A percentile compares a stretch with the other conserved stretches of the same genome.
These are phyloP conservation scores for Graphium colonna DNA, from an alignment of 2,888 invertebrate genomes.

Conservation along the genomic window DNA sequence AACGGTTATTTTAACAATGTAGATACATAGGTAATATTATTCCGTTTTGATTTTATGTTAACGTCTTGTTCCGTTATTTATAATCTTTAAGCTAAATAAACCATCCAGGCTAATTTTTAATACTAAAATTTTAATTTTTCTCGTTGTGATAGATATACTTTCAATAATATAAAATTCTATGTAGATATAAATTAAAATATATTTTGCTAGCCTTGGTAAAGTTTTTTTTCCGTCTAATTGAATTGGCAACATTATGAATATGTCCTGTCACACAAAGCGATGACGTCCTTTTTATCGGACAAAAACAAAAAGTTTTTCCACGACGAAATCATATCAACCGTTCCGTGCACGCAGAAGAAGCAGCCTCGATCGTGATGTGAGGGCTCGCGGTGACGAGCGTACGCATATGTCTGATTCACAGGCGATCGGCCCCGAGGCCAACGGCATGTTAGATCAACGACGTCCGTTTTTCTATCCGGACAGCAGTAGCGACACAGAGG, in stretches of 20 bases:
- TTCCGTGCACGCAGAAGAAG: conserved; percentile 37
- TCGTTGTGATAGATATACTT: too few relatives aligned
- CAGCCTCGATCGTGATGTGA: conserved; percentile 63
- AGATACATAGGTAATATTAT: not conserved
- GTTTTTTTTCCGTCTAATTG: too few relatives aligned
- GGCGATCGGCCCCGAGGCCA: conserved; percentile 59
- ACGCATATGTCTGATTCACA: conserved; percentile 67
- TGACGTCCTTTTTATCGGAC: conserved; percentile 26
- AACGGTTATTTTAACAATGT: conserved; percentile 6
- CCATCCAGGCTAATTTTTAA: too few relatives aligned
- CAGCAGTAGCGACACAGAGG: conserved; percentile 93
- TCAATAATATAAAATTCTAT: too few relatives aligned
- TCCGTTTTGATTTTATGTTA: too few relatives aligned
- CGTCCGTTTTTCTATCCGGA: conserved; percentile 78
- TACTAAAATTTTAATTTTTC: too few relatives aligned
- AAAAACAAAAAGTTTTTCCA: conserved; percentile 23
- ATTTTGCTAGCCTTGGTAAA: too few relatives aligned
- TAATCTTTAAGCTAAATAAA: too few relatives aligned
- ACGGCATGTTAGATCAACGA: conserved; percentile 45
- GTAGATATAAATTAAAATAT: too few relatives aligned
- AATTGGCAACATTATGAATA: conserved; percentile 24
- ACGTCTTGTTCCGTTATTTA: too few relatives aligned
- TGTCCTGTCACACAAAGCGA: conserved; percentile 15
- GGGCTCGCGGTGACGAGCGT: conserved; percentile 57
- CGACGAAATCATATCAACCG: conserved; percentile 22